These are phyloP conservation scores for Acanthosepion esculentum DNA, from an alignment of 2,888 invertebrate genomes.

Conservation along the genomic window DNA sequence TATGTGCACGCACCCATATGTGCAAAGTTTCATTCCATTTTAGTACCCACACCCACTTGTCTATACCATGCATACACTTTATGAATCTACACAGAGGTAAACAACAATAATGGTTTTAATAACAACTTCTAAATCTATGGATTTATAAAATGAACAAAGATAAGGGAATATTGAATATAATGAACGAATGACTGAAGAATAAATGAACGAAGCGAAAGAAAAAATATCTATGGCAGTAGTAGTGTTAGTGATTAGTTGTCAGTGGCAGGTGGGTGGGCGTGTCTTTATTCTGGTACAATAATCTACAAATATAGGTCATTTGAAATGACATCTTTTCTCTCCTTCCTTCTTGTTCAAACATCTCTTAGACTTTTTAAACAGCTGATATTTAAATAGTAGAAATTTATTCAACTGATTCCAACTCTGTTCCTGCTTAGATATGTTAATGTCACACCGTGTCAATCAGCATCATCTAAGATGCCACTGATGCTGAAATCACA, in stretches of 20 bases:
- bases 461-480: neutral
- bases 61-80: neutral
- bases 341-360: neutral
- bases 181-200: neutral
- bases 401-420: neutral
- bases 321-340: neutral
- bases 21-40: neutral
- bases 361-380: neutral
- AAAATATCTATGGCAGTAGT: neutral
- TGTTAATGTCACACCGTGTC: neutral
- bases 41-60: neutral
- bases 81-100: neutral
- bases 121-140: neutral
- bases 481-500: neutral
- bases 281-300: neutral
- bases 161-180: neutral
- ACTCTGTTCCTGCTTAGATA: neutral
- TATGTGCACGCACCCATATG: neutral
- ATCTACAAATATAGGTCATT: slow-evolving; percentile 9
- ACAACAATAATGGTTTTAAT: neutral
- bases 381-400: neutral
- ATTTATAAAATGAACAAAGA: neutral
- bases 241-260: neutral
- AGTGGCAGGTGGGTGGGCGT: neutral
- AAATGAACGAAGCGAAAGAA: neutral